Conservation (phyloP, 2,113 vertebrate species). For the Grus americana region DNA sequence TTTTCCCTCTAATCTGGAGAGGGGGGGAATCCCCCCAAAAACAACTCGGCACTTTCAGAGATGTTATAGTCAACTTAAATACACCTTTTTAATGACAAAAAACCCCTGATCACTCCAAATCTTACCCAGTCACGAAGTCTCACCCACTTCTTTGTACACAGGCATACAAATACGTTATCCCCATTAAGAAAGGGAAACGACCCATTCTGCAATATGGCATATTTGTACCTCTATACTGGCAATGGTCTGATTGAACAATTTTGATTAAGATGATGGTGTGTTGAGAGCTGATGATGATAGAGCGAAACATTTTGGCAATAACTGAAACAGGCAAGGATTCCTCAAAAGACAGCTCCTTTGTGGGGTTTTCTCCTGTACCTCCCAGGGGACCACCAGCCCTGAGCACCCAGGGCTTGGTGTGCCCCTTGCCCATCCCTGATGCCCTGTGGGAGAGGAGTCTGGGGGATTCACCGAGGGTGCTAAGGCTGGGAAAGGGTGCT, state of each 20-base stretch:
- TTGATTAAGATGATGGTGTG: neutral
- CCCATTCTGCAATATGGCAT: neutral
- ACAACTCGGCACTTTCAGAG: neutral
- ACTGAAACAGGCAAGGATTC: neutral
- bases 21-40: neutral
- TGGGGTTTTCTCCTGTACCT: neutral
- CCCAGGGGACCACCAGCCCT: neutral
- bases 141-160: neutral
- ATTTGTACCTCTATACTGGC: neutral
- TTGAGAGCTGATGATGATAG: neutral
- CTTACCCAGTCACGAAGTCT: neutral
- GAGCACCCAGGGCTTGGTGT: neutral
- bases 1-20: neutral
- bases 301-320: neutral
- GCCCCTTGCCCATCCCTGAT: neutral
- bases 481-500: neutral
- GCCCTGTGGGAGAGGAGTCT: neutral
- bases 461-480: neutral
- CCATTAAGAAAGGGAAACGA: neutral
- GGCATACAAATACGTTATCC: neutral
- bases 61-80: neutral
- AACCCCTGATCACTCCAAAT: accelerated
- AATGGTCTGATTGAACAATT: neutral
- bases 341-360: neutral
- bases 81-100: neutral